Percentiles rank a stretch among this genome's conserved stretches.
phyloP scores from a whole-genome alignment of 2,113 vertebrate genomes.

The Candoia aspera region DNA sequence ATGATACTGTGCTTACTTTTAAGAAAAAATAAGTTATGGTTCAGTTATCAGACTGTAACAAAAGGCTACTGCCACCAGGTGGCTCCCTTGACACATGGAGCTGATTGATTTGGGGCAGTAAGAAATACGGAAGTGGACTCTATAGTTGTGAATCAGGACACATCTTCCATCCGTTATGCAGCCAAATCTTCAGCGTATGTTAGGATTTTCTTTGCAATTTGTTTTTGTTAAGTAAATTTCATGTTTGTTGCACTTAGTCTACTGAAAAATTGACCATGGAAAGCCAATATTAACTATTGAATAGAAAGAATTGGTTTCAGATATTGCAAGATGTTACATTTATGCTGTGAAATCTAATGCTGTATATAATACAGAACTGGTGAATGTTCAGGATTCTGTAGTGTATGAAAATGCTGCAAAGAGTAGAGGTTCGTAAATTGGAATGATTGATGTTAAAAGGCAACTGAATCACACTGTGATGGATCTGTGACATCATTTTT shows the following conservation, averaged over 20 bases:
- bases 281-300: slow-evolving; percentile 6
- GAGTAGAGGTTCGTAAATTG: not conserved
- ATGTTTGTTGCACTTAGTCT: slow-evolving; percentile 16
- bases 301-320: not conserved
- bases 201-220: slow-evolving; percentile 2
- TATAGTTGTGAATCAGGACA: slow-evolving; percentile 23
- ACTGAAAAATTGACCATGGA: not conserved
- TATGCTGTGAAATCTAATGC: slow-evolving; percentile 16
- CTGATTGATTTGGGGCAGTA: not conserved
- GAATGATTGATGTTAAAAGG: not conserved
- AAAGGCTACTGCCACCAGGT: not conserved
- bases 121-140: slow-evolving; percentile 29
- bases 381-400: not conserved
- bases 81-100: not conserved
- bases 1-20: slow-evolving; percentile 22
- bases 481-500: not conserved
- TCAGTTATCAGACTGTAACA: slow-evolving; percentile 5
- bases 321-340: slow-evolving; percentile 9
- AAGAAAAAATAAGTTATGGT: slow-evolving; percentile 17
- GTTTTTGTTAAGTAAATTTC: not conserved
- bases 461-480: not conserved
- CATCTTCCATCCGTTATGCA: not conserved
- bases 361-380: not conserved
- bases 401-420: not conserved
- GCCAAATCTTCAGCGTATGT: not conserved